phyloP scores from a whole-genome alignment of 2,113 vertebrate species.

The Beaufortia kweichowensis region DNA sequence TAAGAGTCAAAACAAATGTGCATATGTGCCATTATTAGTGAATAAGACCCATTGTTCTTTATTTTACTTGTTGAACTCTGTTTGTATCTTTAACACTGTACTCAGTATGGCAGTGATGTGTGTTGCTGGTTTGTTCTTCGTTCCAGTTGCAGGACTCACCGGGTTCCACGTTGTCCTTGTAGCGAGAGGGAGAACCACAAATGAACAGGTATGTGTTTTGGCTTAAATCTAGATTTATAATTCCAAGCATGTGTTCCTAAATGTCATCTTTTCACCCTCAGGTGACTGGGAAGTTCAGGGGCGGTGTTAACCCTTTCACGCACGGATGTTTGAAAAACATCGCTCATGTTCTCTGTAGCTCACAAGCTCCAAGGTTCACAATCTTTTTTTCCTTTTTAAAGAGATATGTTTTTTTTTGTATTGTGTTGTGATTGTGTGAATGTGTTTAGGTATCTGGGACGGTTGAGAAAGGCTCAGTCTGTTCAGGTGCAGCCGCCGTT shows the following conservation, averaged over 20 bases:
- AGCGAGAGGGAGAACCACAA: conserved; percentile 92
- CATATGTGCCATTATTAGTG: neutral
- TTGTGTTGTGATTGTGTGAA: conserved; percentile 2
- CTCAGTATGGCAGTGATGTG: conserved; percentile 95
- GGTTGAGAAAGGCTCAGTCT: conserved; percentile 76
- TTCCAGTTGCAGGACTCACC: conserved; percentile 92
- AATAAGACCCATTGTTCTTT: no score
- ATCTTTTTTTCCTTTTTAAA: neutral
- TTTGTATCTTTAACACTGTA: conserved; percentile 19
- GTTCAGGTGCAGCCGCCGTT: conserved; percentile 89
- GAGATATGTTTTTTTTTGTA: neutral
- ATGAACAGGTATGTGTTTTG: conserved; percentile 86
- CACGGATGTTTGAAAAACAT: conserved; percentile 91
- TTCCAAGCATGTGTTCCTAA: conserved; percentile 3
- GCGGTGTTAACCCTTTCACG: conserved; percentile 96
- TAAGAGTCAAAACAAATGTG: neutral
- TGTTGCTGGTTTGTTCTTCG: conserved; percentile 93
- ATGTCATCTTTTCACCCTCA: conserved; percentile 49
- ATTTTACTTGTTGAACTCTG: conserved; percentile 56
- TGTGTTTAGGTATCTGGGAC: conserved; percentile 83
- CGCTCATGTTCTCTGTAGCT: conserved; percentile 91
- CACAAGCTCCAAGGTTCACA: conserved; percentile 87
- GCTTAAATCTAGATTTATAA: no score
- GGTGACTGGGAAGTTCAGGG: conserved; percentile 97
- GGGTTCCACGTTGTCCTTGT: conserved; percentile 96